Conservation (phyloP, 2,888 invertebrate species). For the Morpho helenor region DNA sequence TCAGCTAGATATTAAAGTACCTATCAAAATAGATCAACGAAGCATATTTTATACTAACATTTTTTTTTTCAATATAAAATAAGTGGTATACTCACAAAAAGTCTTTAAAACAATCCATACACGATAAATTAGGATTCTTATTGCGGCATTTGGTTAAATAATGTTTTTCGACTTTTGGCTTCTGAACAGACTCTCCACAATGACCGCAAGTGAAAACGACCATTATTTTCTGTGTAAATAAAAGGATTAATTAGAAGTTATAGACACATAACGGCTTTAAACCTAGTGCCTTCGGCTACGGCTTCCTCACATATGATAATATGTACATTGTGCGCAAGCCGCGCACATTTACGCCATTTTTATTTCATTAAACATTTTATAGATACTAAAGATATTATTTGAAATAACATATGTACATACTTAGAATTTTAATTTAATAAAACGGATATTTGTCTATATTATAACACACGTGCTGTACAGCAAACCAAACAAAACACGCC, state of each 20-base stretch:
- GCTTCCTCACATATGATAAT: too few species aligned
- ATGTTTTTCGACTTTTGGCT: slow-evolving; percentile 95
- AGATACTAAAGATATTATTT: not conserved
- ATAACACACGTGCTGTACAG: slow-evolving; percentile 17
- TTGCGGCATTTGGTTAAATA: slow-evolving; percentile 86
- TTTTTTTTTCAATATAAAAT: not conserved
- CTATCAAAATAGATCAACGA: too few species aligned
- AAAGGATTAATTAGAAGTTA: not conserved
- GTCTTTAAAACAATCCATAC: slow-evolving; percentile 96
- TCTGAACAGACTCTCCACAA: slow-evolving; percentile 95
- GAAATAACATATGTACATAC: slow-evolving; percentile 1
- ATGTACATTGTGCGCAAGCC: not conserved
- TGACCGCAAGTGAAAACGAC: slow-evolving; percentile 96
- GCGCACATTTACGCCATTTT: slow-evolving; percentile 8
- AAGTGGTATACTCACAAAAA: slow-evolving; percentile 81
- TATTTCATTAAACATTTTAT: not conserved
- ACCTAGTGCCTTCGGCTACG: too few species aligned
- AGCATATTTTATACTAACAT: too few species aligned
- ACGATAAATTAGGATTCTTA: slow-evolving; percentile 85
- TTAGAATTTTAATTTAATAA: slow-evolving; percentile 6
- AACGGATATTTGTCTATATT: not conserved
- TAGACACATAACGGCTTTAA: not conserved
- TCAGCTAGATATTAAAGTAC: too few species aligned
- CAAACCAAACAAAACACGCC: too few species aligned
- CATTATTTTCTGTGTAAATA: slow-evolving; percentile 75